Evolutionary conservation across 2,797 vertebrate species (phyloP), one percentile per base, ranked within the genome.

Genomic region (Parambassis ranga): DNA sequence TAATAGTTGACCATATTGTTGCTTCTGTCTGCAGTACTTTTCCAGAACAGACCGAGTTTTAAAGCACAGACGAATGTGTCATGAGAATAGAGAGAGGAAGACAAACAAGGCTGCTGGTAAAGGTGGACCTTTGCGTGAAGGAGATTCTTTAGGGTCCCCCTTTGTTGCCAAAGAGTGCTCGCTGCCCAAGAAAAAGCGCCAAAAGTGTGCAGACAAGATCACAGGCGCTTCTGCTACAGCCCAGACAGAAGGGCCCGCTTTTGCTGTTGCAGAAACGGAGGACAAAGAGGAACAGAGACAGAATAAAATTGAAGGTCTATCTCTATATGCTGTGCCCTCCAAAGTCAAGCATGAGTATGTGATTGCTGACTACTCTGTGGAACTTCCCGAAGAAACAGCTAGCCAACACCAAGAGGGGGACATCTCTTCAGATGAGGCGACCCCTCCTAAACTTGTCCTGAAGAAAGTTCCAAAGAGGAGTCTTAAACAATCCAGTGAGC

Each of bases 1-100:
- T n/a, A n/a, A n/a, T n/a, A n/a, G n/a, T n/a, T 53, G 13, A 15
- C 39, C 22, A 1, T 24, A 6, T 44, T 38, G 32, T 70, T 38
- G 63, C 55, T 33, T 70, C 33, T 53, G 4, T 82, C 38, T 65
- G 52, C 90, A 99, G 98, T 99, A 94, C 92, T 99, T 99, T 89
- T 99, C 98, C 80, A 96, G 98, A 91, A 99, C 98, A 5, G 98
- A 99, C 85, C 93, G 98, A 60, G 98, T 99, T 68, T 90, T 99
- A 86, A 99, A 99, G 89, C 98, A 99, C 90, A 96, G 98, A 84
- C 94, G 98, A 69, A 99, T 99, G 98, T 99, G 98, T 93, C 98
- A 98, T 70, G 96, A 98, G 90, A 99, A 96, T 86, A 92, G 96
- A 18, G 97, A 98, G 75, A 94, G 94, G 85, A 98, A 96, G 82